Base-by-base conservation (phyloP, 2,113 vertebrate species). In the Melanotaenia duboulayi region DNA sequence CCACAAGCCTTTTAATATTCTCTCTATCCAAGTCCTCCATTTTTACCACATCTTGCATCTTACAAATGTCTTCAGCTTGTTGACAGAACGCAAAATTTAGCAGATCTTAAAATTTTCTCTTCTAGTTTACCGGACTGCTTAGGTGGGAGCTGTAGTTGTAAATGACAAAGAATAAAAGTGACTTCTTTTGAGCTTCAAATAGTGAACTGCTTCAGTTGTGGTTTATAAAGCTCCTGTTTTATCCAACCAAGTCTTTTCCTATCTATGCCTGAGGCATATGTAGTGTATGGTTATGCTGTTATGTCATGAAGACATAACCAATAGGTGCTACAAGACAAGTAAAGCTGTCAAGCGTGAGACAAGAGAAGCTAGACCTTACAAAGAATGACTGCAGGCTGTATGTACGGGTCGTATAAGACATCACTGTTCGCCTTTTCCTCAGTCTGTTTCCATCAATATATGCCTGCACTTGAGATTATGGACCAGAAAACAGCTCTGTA, bases 381-480 rank as follows among this genome's bases (percentile, higher is more conserved):
- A 55, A 52, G 23, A 64, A 85, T 74, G 78, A 57, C 85, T 88
- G 73, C 78, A 66, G 73, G 84, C 76, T 77, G 76, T 71, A 52
- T 54, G 6, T 19, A 39, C 39, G n/a, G 69, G 25, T 58, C 55
- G 28, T 22, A 42, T 37, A 48, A 70, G 39, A 49, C 12, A 24
- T 28, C 13, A 76, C 35, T 57, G n/a, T 82, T 63, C 77, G 66
- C 58, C 58, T 78, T 39, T 57, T 64, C 39, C 23, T 59, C 50
- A 42, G 14, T 44, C 20, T 24, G 49, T 40, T 40, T 40, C 49
- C 16, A 40, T 20, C 2, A 42, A 8, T 25, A 25, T 35, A 23
- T n/a, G 14, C 48, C 14, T 20, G 4, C 40, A 24, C 23, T 58
- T 2, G 10, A 16, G 35, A 60, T 63, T 42, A 23, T 28, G 28